These are phyloP conservation scores for Lacerta agilis DNA, from an alignment of 2,797 vertebrate species.

Conservation along the genomic window DNA sequence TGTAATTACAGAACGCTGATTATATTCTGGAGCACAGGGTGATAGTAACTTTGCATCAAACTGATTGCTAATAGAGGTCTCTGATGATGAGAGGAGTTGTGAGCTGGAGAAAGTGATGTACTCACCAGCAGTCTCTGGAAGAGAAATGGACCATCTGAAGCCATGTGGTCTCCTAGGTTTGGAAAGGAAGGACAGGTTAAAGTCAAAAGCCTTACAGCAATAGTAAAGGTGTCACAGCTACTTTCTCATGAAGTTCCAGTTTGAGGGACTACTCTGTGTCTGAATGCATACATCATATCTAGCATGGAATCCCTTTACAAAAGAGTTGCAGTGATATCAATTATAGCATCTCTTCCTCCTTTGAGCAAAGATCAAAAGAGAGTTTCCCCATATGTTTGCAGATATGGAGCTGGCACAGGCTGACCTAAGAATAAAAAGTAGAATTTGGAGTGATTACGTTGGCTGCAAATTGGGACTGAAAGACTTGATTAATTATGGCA, in stretches of 20 bases:
- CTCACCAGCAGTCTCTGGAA: too few relatives aligned
- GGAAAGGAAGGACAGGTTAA: background rate
- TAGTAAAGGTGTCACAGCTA: background rate
- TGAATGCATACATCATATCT: background rate
- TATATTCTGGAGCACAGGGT: too few relatives aligned
- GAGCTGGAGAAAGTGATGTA: too few relatives aligned
- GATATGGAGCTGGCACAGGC: background rate
- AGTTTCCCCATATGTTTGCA: background rate
- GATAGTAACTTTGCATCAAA: too few relatives aligned
- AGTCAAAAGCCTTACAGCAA: too few relatives aligned
- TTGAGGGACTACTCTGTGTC: background rate
- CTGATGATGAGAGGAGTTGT: too few relatives aligned
- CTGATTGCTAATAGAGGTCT: too few relatives aligned
- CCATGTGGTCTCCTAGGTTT: background rate
- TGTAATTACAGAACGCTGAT: too few relatives aligned
- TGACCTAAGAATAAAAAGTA: background rate
- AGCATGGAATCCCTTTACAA: background rate
- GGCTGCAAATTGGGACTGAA: background rate
- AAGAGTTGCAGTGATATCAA: background rate
- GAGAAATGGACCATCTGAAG: too few relatives aligned
- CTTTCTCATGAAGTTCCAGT: background rate
- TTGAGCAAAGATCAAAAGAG: background rate
- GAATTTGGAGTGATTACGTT: background rate
- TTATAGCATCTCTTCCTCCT: background rate
- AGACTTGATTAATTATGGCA: background rate